Evolutionary conservation across 2,888 invertebrate genomes (phyloP), one percentile per base, ranked within the genome.

Genomic region (Antheraea assamensis): DNA sequence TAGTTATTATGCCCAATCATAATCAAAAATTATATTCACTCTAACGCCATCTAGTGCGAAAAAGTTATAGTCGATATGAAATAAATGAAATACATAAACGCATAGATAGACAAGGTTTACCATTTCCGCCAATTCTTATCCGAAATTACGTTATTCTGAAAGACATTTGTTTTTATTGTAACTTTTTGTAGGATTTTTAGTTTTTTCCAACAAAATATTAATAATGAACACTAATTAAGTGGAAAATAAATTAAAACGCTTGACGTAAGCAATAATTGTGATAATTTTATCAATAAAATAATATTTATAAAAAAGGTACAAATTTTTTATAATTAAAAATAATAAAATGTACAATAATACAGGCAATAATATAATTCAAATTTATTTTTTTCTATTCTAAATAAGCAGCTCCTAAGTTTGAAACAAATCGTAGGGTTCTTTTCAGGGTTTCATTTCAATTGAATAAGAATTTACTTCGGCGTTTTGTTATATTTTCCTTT

Each of bases 221-320:
- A 24, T 64, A 30, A 64, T 64, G 17, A 15, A 27, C 61, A 27
- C 27, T 61, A 61, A 27, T 64, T 64, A 30, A 0, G 15, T 19
- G 10, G 61, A 27, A 64, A 64, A 64, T 64, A 64, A 64, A 27
- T 64, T 30, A 30, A 64, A 61, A 64, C 30, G 61, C 30, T 30
- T 27, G 30, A 64, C 30, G 30, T 64, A 30, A 30, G 30, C 61
- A 30, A 30, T 8, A 17, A 27, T 30, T 13, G 10, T 42, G 17
- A 30, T 30, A 64, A 64, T 30, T 3, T 17, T 15, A 30, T 5
- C 15, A 64, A 64, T 64, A 61, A 13, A 4, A 64, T 64, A 61
- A 13, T 3, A n/a, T n/a, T 55, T 55, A n/a, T n/a, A 55, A n/a
- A 58, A n/a, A 58, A 13, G 24, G 10, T 10, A n/a, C 24, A 24